A percentile compares a stretch with the other conserved stretches of the same genome.
phyloP scores from a whole-genome alignment of 2,888 invertebrate species.

The Andrena bicolor region DNA sequence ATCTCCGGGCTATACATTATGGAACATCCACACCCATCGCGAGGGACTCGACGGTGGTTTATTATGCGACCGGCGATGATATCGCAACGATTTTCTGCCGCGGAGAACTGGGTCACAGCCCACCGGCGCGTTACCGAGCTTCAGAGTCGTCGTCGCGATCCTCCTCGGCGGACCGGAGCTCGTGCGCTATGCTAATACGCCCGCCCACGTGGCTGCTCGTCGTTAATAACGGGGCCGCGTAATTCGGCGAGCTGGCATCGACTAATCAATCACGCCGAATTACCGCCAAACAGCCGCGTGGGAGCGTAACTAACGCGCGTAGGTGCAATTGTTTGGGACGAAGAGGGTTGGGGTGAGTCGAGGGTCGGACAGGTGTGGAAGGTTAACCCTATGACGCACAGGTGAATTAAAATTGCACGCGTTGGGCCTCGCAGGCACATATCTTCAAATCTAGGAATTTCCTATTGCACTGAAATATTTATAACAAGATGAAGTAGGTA shows the following conservation, averaged over 20 bases:
- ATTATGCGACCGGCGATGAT: conserved; percentile 47
- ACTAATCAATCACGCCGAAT: not conserved
- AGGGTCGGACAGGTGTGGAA: conserved; percentile 17
- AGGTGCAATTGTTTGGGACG: not conserved
- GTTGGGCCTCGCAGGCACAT: too few species aligned
- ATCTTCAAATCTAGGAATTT: too few species aligned
- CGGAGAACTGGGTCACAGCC: conserved; percentile 53
- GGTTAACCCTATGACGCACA: too few species aligned
- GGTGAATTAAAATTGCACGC: too few species aligned
- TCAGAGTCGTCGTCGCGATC: conserved; percentile 13
- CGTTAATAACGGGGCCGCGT: conserved; percentile 23
- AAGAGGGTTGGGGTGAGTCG: not conserved
- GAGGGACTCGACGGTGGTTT: conserved; percentile 25
- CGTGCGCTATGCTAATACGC: not conserved
- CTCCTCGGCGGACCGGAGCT: not conserved
- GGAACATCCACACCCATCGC: conserved; percentile 56
- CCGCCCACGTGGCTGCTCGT: not conserved
- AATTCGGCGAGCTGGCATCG: conserved; percentile 30
- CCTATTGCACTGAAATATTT: too few species aligned
- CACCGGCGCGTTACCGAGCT: conserved; percentile 34
- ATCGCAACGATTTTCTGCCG: conserved; percentile 44
- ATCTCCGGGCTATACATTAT: conserved; percentile 50
- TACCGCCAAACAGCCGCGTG: not conserved
- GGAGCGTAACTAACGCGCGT: not conserved
- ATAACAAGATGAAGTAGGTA: too few species aligned